Evolutionary conservation across 2,888 invertebrate genomes (phyloP), one percentile per base, ranked within the genome.

Genomic region (Terebella lapidaria): DNA sequence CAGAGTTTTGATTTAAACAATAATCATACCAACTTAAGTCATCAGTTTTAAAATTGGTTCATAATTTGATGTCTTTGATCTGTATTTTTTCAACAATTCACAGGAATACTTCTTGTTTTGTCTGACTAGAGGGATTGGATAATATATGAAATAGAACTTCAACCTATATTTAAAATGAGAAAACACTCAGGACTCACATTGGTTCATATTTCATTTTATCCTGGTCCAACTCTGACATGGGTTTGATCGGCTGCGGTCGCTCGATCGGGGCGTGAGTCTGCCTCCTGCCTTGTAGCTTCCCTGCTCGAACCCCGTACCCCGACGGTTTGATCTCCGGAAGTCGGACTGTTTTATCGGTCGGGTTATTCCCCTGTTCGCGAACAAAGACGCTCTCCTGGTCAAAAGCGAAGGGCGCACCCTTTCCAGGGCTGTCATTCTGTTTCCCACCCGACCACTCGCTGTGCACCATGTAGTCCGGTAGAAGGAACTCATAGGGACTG

Each of bases 391-490:
- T 27, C 25, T 51, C 27, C 15, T 57, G 29, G 52, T 60, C 60
- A 25, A 57, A 28, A 15, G 60, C 57, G 22, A 52, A 60, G 27
- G 60, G 60, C 1, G 60, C 52, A 4, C 20, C 22, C 25, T 59
- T 56, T 2, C 5, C 26, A 24, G 15, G 55, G 22, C 42, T 27
- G 22, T 28, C 30, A 24, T 51, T 4, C 47, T 35, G 25, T 15
- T 47, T 28, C 10, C 26, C 28, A 15, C 52, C 28, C 1, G n/a
- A 18, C 51, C 35, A 46, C 18, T 20, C 30, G 42, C 74, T 70
- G 56, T 77, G 74, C 1, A 75, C 74, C 77, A 77, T 77, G 63
- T 75, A 75, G 28, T 76, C 75, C 30, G 77, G 77, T 51, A 75
- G 67, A 46, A 72, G 60, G 57, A 74, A 75, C 59, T 71, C 68